Evolutionary conservation across 2,113 vertebrate species (phyloP).

Genomic region (Vicugna pacos): DNA sequence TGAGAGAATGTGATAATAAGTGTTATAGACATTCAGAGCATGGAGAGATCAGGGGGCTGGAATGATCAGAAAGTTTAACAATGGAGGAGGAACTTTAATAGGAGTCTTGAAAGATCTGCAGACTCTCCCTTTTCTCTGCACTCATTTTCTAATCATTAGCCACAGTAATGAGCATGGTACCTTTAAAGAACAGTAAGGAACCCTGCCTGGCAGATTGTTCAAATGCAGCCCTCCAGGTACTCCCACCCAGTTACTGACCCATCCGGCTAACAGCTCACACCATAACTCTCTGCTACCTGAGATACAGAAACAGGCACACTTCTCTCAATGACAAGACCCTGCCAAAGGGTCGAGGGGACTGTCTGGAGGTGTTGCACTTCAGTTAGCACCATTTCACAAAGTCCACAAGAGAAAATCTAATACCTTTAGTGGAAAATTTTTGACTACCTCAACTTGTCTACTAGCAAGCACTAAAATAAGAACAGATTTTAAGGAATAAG

Average conservation of each 20-base stretch:
- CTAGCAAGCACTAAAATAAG: constrained; percentile 13
- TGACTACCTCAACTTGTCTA: background rate
- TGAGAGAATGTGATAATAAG: constrained; percentile 9
- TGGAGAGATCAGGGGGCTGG: background rate
- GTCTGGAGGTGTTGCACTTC: background rate
- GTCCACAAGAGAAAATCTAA: background rate
- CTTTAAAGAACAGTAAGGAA: constrained; percentile 53
- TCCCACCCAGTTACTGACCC: background rate
- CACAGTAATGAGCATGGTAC: constrained; percentile 1
- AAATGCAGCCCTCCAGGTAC: background rate
- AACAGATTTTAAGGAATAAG: background rate
- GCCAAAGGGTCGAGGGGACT: background rate
- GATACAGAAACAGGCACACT: background rate
- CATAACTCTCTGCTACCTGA: background rate
- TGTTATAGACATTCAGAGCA: background rate
- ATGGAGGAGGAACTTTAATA: constrained; percentile 49
- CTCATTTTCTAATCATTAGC: constrained; percentile 68
- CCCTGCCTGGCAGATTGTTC: constrained; percentile 37
- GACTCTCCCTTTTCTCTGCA: background rate
- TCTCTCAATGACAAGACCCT: background rate
- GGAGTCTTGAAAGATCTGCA: constrained; percentile 38
- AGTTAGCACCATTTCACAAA: background rate
- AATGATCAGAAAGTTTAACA: constrained; percentile 51
- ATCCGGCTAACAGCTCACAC: background rate
- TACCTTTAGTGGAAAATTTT: background rate